Evolutionary conservation across 2,113 vertebrate species (phyloP), one percentile per base, ranked within the genome.

Genomic region (Cercopithecus mona): DNA sequence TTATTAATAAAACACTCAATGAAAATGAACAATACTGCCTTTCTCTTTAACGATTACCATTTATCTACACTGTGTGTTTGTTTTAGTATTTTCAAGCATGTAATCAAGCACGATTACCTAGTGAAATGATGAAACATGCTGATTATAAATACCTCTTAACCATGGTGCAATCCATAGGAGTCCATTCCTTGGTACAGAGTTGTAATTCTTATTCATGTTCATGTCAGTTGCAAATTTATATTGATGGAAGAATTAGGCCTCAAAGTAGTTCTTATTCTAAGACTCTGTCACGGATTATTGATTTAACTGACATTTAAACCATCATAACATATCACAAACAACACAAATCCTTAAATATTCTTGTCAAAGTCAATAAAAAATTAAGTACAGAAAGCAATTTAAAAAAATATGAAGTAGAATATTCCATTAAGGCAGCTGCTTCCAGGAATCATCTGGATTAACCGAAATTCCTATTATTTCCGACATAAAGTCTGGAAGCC

Each of bases 291-390:
- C 14, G 7, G 30, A 68, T 96, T 94, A 97, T 94, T 80, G 68
- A 97, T 97, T 96, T 93, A 97, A 92, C 68, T 97, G 93, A 97
- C 91, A 97, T 96, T 91, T 93, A 97, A 93, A 91, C 32, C 75
- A 83, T 95, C 92, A 91, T 9, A 84, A 52, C 35, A 72, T 59
- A 80, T 92, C 50, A 45, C 30, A 96, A 94, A 93, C 50, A 89
- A 79, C 25, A 94, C 43, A 97, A 86, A 97, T 61, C 20, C 20
- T 83, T 90, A 82, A 4, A 70, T n/a, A 59, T 57, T 17, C 87
- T 91, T 83, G 23, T 93, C 86, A 94, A 93, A 83, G 92, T 97
- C 55, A 95, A 55, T 92, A 45, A 87, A 85, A 97, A 92, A 50
- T 5, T 25, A 96, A 55, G 40, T 57, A 86, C 2, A 55, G 2